phyloP scores from a whole-genome alignment of 2,888 invertebrate genomes.

The Steromphala cineraria region DNA sequence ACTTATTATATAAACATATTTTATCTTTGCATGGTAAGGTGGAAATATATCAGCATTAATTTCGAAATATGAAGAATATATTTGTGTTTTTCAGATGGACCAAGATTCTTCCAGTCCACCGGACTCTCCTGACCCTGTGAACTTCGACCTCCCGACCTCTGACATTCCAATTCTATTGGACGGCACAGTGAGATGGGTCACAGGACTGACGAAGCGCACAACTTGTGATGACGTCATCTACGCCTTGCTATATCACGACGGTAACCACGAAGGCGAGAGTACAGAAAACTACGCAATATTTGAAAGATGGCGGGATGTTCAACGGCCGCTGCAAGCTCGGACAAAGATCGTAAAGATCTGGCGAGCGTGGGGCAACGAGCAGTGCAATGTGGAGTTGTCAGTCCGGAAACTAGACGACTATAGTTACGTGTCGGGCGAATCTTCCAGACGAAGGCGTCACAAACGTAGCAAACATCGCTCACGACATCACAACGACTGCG shows the following conservation, averaged over 20 bases:
- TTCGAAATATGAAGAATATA: not conserved
- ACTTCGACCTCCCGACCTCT: conserved; percentile 19
- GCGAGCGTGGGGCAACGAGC: conserved; percentile 87
- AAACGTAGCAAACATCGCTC: conserved; percentile 20
- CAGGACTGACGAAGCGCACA: conserved; percentile 85
- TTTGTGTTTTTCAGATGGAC: conserved; percentile 10
- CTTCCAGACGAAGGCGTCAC: conserved; percentile 41
- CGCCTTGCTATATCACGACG: conserved; percentile 80
- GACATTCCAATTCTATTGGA: conserved; percentile 81
- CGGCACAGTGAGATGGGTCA: conserved; percentile 87
- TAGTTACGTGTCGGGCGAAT: conserved; percentile 37
- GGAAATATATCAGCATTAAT: not conserved
- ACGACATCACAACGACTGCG: not conserved
- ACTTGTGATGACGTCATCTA: conserved; percentile 87
- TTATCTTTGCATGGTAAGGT: too few relatives aligned
- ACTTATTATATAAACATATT: too few relatives aligned
- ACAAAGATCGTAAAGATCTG: conserved; percentile 86
- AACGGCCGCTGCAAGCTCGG: conserved; percentile 80
- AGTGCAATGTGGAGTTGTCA: conserved; percentile 79
- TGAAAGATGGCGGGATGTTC: conserved; percentile 82
- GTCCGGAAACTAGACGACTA: conserved; percentile 65
- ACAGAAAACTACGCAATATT: conserved; percentile 79
- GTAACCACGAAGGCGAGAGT: conserved; percentile 82
- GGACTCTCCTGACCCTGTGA: not conserved
- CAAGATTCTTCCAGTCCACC: not conserved